Conservation (phyloP, 2,113 vertebrate species). For the Cromileptes altivelis region DNA sequence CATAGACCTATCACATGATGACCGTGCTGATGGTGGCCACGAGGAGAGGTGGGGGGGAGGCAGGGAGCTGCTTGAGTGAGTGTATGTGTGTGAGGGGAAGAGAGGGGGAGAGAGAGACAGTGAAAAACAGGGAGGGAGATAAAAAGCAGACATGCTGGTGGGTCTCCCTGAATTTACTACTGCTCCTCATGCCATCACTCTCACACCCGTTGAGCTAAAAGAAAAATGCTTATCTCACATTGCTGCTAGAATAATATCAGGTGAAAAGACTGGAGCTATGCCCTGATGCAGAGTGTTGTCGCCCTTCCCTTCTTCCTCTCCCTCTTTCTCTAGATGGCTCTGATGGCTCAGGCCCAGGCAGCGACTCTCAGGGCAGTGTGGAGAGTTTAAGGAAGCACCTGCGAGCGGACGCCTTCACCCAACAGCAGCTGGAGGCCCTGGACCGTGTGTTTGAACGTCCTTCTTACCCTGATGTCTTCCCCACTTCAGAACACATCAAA, state of each 20-base stretch:
- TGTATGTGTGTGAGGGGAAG: slow-evolving; percentile 31
- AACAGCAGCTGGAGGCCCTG: slow-evolving; percentile 98
- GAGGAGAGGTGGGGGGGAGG: slow-evolving; percentile 58
- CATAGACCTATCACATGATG: slow-evolving; percentile 85
- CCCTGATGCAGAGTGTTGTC: slow-evolving; percentile 51
- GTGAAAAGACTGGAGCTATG: slow-evolving; percentile 17
- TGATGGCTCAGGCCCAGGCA: slow-evolving; percentile 97
- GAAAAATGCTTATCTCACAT: slow-evolving; percentile 35
- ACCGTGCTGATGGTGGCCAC: slow-evolving; percentile 81
- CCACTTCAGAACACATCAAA: slow-evolving; percentile 96
- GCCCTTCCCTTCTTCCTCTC: neutral
- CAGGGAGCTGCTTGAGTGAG: slow-evolving; percentile 36
- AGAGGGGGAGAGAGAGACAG: slow-evolving; percentile 11
- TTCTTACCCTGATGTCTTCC: slow-evolving; percentile 97
- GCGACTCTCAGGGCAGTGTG: slow-evolving; percentile 99
- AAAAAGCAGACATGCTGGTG: slow-evolving; percentile 63
- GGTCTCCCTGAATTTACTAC: slow-evolving; percentile 60
- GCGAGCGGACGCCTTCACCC: slow-evolving; percentile 97
- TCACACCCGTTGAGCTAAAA: slow-evolving; percentile 39
- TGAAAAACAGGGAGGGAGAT: slow-evolving; percentile 47
- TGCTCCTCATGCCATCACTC: slow-evolving; percentile 52
- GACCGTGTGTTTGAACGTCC: slow-evolving; percentile 98
- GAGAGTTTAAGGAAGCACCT: slow-evolving; percentile 99
- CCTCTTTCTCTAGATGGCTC: slow-evolving; percentile 89
- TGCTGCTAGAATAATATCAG: slow-evolving; percentile 39